These are phyloP conservation scores for Calycopis cecrops DNA, from an alignment of 1,140 invertebrate species.

Conservation along the genomic window DNA sequence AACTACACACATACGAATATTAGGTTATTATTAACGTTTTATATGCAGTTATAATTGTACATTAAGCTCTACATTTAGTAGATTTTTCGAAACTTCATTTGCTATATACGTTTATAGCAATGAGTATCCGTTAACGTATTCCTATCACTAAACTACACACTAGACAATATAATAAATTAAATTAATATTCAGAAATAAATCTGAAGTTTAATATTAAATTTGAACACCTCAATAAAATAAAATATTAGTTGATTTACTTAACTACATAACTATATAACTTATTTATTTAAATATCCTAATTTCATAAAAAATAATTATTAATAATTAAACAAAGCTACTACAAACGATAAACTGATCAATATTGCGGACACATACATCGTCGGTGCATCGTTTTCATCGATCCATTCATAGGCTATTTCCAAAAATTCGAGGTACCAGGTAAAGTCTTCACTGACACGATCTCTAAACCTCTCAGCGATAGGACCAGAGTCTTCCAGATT, in stretches of 20 bases:
- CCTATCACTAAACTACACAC: neutral
- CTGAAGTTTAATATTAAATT: neutral
- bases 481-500: slow-evolving; percentile 38
- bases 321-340: slow-evolving; percentile 47
- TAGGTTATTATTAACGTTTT: no score
- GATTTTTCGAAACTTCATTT: slow-evolving; percentile 18
- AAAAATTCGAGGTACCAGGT: slow-evolving; percentile 32
- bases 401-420: slow-evolving; percentile 55
- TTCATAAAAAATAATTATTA: slow-evolving; percentile 22
- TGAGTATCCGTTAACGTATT: slow-evolving; percentile 15
- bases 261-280: neutral
- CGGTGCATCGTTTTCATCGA: slow-evolving; percentile 54
- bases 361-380: slow-evolving; percentile 40
- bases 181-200: neutral
- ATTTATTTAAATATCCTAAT: slow-evolving; percentile 7
- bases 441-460: slow-evolving; percentile 27
- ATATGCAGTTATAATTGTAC: no score
- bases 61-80: no score
- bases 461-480: slow-evolving; percentile 28
- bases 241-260: no score
- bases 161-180: slow-evolving; percentile 1
- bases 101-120: slow-evolving; percentile 25
- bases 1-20: no score
- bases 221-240: slow-evolving; percentile 7
- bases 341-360: slow-evolving; percentile 36